Percentiles rank a stretch among this genome's conserved stretches.
These are phyloP conservation scores for Drosophila stalkeri DNA, from an alignment of 2,888 invertebrate species.

Conservation along the genomic window DNA sequence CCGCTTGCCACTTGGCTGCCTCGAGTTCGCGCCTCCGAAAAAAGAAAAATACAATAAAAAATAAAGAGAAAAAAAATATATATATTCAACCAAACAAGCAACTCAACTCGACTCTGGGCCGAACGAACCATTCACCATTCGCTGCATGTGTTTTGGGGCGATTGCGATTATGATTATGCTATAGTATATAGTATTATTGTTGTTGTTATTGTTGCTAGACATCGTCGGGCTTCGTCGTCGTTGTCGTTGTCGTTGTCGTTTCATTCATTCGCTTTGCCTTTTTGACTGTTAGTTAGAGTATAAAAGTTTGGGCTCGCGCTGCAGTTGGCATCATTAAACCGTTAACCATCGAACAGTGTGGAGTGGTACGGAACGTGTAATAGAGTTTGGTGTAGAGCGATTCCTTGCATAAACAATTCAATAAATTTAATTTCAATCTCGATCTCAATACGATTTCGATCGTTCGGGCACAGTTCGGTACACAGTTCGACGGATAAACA, in stretches of 20 bases:
- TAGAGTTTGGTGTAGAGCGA: constrained; percentile 33
- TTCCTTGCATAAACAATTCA: constrained; percentile 45
- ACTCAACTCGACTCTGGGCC: constrained; percentile 40
- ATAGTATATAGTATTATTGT: constrained; percentile 28
- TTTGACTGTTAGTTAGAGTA: constrained; percentile 74
- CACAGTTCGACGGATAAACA: constrained; percentile 52
- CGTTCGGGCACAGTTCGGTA: constrained; percentile 50
- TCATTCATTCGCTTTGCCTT: constrained; percentile 57
- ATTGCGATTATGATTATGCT: constrained; percentile 77
- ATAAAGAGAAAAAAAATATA: neutral
- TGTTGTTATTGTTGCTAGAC: constrained; percentile 26
- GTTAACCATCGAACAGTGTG: constrained; percentile 82
- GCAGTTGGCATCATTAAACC: constrained; percentile 85
- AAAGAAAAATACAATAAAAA: constrained; percentile 14
- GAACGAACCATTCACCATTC: constrained; percentile 71
- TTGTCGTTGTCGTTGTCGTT: constrained; percentile 27
- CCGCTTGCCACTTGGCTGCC: constrained; percentile 74
- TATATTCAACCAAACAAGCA: constrained; percentile 9
- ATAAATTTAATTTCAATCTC: constrained; percentile 2
- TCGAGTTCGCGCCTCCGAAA: constrained; percentile 77
- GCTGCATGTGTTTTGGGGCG: constrained; percentile 67
- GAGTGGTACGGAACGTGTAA: constrained; percentile 71
- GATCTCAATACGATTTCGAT: constrained; percentile 22
- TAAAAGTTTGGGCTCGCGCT: constrained; percentile 83
- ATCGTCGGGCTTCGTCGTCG: constrained; percentile 42